Evolutionary conservation across 2,888 invertebrate genomes (phyloP).

Genomic region (Chrysopilus asiliformis): DNA sequence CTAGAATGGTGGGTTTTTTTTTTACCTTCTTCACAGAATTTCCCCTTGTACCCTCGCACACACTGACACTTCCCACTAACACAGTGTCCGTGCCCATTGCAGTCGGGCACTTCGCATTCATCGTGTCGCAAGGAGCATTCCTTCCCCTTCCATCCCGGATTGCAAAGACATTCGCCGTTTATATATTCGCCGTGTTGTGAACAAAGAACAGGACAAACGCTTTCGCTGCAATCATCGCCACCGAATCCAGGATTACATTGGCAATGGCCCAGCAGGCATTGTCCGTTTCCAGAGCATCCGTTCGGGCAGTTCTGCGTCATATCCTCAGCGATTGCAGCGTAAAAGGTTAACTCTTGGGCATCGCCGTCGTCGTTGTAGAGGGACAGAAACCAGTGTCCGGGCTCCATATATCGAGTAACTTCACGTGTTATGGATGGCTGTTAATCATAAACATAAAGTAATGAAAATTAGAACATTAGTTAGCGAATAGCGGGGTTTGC

Average conservation of each 20-base stretch:
- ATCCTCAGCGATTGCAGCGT: slow-evolving; percentile 73
- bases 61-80: slow-evolving; percentile 91
- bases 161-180: slow-evolving; percentile 92
- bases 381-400: slow-evolving; percentile 92
- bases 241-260: slow-evolving; percentile 94
- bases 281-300: slow-evolving; percentile 93
- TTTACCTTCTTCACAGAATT: slow-evolving; percentile 80
- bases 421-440: slow-evolving; percentile 74
- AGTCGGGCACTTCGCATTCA: slow-evolving; percentile 93
- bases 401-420: slow-evolving; percentile 88
- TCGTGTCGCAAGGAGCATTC: slow-evolving; percentile 91
- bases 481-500: too few relatives aligned
- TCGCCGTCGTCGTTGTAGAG: slow-evolving; percentile 92
- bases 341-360: slow-evolving; percentile 73
- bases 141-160: slow-evolving; percentile 96
- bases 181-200: slow-evolving; percentile 94
- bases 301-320: slow-evolving; percentile 93
- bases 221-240: slow-evolving; percentile 92
- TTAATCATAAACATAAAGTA: too few relatives aligned
- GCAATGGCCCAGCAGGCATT: slow-evolving; percentile 89
- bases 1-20: too few relatives aligned
- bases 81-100: slow-evolving; percentile 93
- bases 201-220: slow-evolving; percentile 95
- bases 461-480: too few relatives aligned
- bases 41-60: slow-evolving; percentile 86